These are phyloP conservation scores for Trissolcus brochymenae DNA, from an alignment of 2,888 invertebrate species.

Conservation along the genomic window DNA sequence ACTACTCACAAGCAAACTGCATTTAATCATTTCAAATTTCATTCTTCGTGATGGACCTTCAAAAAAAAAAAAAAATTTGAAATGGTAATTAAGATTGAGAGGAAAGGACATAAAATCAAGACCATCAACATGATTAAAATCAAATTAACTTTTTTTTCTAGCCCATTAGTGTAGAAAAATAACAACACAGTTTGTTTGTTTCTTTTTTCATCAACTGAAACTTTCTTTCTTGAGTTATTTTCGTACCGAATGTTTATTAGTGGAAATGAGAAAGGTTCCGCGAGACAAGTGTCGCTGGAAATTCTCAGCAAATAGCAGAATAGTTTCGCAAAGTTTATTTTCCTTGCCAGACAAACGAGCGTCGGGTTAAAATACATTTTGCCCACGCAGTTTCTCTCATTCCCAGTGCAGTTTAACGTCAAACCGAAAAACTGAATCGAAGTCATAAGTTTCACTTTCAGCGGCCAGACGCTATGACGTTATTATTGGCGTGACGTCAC, in stretches of 20 bases:
- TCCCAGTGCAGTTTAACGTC: constrained; percentile 3
- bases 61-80: too few relatives aligned
- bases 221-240: too few relatives aligned
- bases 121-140: too few relatives aligned
- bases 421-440: constrained; percentile 37
- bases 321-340: constrained; percentile 20
- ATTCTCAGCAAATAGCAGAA: constrained; percentile 11
- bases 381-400: constrained; percentile 28
- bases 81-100: too few relatives aligned
- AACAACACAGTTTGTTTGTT: not conserved
- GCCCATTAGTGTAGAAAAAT: too few relatives aligned
- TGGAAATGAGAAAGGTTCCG: not conserved
- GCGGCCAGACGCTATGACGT: constrained; percentile 37
- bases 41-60: too few relatives aligned
- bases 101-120: too few relatives aligned
- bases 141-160: too few relatives aligned
- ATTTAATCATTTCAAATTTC: too few relatives aligned
- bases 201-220: not conserved
- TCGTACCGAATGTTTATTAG: too few relatives aligned
- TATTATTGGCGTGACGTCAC: constrained; percentile 31
- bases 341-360: constrained; percentile 18
- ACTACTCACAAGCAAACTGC: too few relatives aligned
- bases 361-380: constrained; percentile 39
- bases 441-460: constrained; percentile 47
- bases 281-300: not conserved